phyloP scores from a whole-genome alignment of 1,140 invertebrate genomes.

The Aplysia californica region DNA sequence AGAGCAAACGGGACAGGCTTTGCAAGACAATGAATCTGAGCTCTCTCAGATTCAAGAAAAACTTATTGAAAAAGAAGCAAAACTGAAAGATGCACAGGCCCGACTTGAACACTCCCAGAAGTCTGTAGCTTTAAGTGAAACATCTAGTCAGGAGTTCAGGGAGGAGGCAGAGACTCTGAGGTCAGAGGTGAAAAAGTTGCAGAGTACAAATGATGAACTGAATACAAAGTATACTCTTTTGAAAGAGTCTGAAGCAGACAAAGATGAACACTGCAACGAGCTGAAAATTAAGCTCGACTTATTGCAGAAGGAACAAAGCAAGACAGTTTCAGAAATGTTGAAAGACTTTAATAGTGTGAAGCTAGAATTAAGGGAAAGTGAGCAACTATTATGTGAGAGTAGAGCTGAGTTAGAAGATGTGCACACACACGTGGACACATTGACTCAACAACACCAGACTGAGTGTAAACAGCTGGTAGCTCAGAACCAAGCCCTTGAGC shows the following conservation, averaged over 20 bases:
- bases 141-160: slow-evolving; percentile 2
- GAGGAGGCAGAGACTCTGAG: background rate
- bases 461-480: background rate
- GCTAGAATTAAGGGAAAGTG: background rate
- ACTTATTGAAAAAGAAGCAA: background rate
- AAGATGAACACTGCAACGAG: background rate
- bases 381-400: background rate
- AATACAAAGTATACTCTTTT: too few species aligned
- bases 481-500: background rate
- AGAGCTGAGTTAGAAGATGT: background rate
- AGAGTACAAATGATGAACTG: too few species aligned
- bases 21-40: too few species aligned
- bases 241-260: too few species aligned
- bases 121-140: too few species aligned
- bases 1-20: background rate
- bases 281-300: background rate
- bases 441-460: background rate
- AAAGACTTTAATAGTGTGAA: background rate
- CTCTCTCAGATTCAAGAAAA: background rate
- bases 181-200: background rate
- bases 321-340: background rate
- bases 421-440: background rate
- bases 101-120: slow-evolving; percentile 12
- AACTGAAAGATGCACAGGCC: background rate
- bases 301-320: too few species aligned